A percentile compares a stretch with the other conserved stretches of the same genome.
Conservation (phyloP, 2,888 invertebrate genomes). For the Nomada fucata region DNA sequence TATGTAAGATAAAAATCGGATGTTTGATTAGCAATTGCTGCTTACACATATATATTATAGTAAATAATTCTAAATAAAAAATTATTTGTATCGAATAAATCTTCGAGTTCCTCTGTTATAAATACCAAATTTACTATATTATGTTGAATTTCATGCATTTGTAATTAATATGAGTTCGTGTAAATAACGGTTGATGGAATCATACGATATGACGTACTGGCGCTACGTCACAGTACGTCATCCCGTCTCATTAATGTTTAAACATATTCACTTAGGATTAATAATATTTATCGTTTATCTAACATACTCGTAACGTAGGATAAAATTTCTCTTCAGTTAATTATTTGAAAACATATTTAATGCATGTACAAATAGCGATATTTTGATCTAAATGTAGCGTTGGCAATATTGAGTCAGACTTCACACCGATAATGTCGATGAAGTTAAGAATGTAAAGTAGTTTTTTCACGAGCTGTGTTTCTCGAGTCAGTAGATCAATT, state of each 20-base stretch:
- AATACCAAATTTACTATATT: not conserved
- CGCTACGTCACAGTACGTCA: slow-evolving; percentile 43
- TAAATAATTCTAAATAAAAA: not conserved
- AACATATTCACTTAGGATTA: slow-evolving; percentile 14
- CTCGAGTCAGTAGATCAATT: slow-evolving; percentile 21
- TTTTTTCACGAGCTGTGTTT: slow-evolving; percentile 42
- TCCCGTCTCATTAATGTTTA: not conserved
- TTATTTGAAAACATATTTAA: not conserved
- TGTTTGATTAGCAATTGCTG: not conserved
- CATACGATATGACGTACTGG: slow-evolving; percentile 56
- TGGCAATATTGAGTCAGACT: slow-evolving; percentile 36
- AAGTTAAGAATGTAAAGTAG: slow-evolving; percentile 53
- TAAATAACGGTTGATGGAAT: slow-evolving; percentile 22
- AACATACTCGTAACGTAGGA: not conserved
- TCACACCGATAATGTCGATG: slow-evolving; percentile 42
- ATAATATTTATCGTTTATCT: slow-evolving; percentile 6
- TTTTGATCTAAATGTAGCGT: slow-evolving; percentile 3
- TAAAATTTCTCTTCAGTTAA: not conserved
- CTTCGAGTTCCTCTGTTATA: not conserved
- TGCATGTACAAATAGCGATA: not conserved
- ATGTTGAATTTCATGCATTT: not conserved
- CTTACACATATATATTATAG: not conserved
- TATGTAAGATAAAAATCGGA: not conserved
- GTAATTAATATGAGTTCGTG: slow-evolving; percentile 7
- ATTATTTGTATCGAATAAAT: not conserved